A percentile compares a stretch with the other conserved stretches of the same genome.
These are phyloP conservation scores for Xenotilapia leptura DNA, from an alignment of 2,113 vertebrate genomes.

Conservation along the genomic window DNA sequence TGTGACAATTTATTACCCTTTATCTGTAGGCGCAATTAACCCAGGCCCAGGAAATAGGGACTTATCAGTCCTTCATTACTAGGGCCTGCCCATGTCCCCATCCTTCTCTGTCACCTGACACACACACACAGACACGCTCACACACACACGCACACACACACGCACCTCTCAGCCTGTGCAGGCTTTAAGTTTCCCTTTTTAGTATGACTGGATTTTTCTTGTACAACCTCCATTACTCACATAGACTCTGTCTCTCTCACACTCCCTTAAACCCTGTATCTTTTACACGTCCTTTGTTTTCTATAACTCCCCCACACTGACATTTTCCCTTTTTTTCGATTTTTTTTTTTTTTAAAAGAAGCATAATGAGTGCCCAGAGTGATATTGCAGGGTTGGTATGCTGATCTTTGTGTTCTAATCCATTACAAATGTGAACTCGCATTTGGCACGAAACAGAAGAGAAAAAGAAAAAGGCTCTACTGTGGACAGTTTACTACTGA, in stretches of 20 bases:
- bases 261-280: background rate
- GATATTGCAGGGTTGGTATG: background rate
- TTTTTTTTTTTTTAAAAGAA: background rate
- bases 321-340: background rate
- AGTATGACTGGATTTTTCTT: background rate
- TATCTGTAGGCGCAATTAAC: constrained; percentile 74
- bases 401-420: background rate
- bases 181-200: constrained; percentile 1
- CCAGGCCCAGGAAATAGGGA: constrained; percentile 65
- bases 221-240: background rate
- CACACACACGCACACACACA: background rate
- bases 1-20: constrained; percentile 70
- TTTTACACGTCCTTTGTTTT: background rate
- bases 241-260: background rate
- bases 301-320: background rate
- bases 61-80: constrained; percentile 72
- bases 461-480: background rate
- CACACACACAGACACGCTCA: background rate
- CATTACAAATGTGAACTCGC: background rate
- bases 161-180: background rate
- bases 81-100: constrained; percentile 62
- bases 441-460: background rate
- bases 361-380: background rate
- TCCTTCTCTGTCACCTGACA: constrained; percentile 62
- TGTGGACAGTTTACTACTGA: background rate